Base-by-base conservation (phyloP, 2,797 vertebrate genomes). In the Lutjanus campechanus region DNA sequence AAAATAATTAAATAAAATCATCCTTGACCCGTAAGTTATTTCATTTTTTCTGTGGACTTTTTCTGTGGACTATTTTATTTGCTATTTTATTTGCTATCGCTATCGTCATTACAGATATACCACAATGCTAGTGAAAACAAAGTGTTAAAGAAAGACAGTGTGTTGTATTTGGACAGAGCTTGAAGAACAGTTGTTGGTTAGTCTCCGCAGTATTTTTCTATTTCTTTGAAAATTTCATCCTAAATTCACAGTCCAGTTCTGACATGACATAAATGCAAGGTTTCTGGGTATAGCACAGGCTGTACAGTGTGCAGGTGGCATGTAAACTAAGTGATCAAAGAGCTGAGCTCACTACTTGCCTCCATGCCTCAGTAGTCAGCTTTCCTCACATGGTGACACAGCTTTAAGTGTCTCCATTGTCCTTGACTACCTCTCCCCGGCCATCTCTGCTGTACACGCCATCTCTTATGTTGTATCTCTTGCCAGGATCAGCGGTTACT, bases 401-500 rank as follows among this genome's bases (percentile, higher is more conserved):
- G 75, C 73, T 73, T 72, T 70, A 76, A 84, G 83, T 64, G 69
- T 66, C 66, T 85, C 63, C 65, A 77, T 81, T 90, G 92, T 90
- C 88, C 86, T 89, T 88, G 88, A 85, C 86, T 74, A 73, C 60
- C 71, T 74, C 41, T 85, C 77, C 54, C 74, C 29, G 3, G 29
- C 29, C 29, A 55, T 69, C 79, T 79, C 67, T 47, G 76, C 62
- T 41, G 76, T 70, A 69, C 49, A 25, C 29, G 36, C 69, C 83
- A 56, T 87, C 86, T 88, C 89, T 85, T 66, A 54, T 59, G 64
- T 70, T 65, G 60, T 81, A 92, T 92, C 90, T 88, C 58, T 56
- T 61, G 87, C 84, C 85, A 85, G 75, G 75, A 94, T 90, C 90
- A 88, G 87, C 66, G 13, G 77, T 83, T 79, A 75, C 69, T 76